Evolutionary conservation across 1,140 invertebrate genomes (phyloP).

Genomic region (Megathymus violae): DNA sequence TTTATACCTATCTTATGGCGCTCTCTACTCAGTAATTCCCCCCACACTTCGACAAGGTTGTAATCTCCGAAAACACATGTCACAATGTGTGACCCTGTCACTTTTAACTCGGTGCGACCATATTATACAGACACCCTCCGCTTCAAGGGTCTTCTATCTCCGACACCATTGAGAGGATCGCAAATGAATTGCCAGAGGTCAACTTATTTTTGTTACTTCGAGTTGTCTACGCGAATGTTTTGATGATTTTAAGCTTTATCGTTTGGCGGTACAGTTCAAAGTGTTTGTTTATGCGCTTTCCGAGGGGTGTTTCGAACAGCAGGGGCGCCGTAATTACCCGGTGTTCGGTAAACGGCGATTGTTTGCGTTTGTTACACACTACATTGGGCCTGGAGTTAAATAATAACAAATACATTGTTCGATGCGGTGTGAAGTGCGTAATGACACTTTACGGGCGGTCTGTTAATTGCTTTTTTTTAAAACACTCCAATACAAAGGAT

Average conservation of each 20-base stretch:
- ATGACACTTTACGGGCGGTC: slow-evolving; percentile 57
- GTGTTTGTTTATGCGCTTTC: slow-evolving; percentile 18
- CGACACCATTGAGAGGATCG: slow-evolving; percentile 34
- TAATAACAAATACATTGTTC: slow-evolving; percentile 74
- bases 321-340: slow-evolving; percentile 73
- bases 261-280: slow-evolving; percentile 33
- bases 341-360: slow-evolving; percentile 65
- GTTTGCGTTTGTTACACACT: slow-evolving; percentile 63
- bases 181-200: slow-evolving; percentile 52
- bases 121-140: slow-evolving; percentile 41
- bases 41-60: slow-evolving; percentile 50
- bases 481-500: slow-evolving; percentile 45
- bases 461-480: slow-evolving; percentile 57
- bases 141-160: slow-evolving; percentile 42
- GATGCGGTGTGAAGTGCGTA: slow-evolving; percentile 57
- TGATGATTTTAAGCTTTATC: slow-evolving; percentile 35
- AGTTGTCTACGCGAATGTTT: slow-evolving; percentile 28
- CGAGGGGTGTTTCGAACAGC: slow-evolving; percentile 58
- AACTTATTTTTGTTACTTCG: slow-evolving; percentile 48
- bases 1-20: slow-evolving; percentile 18
- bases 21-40: slow-evolving; percentile 40
- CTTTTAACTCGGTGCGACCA: slow-evolving; percentile 49
- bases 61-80: slow-evolving; percentile 63
- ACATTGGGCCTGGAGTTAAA: slow-evolving; percentile 61
- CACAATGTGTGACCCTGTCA: slow-evolving; percentile 60